Evolutionary conservation across 2,888 invertebrate genomes (phyloP).

Genomic region (Acleris emargana): DNA sequence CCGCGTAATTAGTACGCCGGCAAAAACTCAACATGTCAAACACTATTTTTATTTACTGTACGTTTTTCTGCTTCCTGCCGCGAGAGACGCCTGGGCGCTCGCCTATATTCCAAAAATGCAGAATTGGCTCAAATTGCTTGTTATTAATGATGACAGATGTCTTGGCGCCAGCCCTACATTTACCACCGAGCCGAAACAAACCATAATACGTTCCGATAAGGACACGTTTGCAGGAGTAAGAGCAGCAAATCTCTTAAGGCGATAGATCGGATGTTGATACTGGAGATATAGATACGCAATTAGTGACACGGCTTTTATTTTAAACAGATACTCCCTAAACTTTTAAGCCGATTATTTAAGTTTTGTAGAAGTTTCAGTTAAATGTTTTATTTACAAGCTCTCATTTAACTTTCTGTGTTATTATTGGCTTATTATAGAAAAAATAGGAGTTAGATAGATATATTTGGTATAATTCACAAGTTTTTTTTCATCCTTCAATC

Average conservation of each 20-base stretch:
- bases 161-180: conserved; percentile 70
- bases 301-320: conserved; percentile 66
- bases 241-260: conserved; percentile 50
- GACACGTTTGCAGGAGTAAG: conserved; percentile 45
- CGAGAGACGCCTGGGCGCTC: conserved; percentile 74
- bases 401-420: no score
- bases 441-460: no score
- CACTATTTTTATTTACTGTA: conserved; percentile 75
- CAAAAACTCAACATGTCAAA: conserved; percentile 77
- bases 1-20: conserved; percentile 49
- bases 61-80: conserved; percentile 79
- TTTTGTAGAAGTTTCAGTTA: no score
- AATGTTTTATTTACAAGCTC: no score
- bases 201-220: conserved; percentile 39
- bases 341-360: neutral
- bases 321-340: conserved; percentile 7
- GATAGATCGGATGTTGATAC: conserved; percentile 79
- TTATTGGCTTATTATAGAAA: no score
- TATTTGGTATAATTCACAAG: no score
- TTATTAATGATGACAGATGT: conserved; percentile 84
- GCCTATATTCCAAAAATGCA: conserved; percentile 78
- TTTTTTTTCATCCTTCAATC: no score
- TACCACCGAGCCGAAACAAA: conserved; percentile 41
- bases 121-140: conserved; percentile 82
- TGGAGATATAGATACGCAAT: conserved; percentile 75